Evolutionary conservation across 2,888 invertebrate species (phyloP).

Genomic region (Tinea trinotella): DNA sequence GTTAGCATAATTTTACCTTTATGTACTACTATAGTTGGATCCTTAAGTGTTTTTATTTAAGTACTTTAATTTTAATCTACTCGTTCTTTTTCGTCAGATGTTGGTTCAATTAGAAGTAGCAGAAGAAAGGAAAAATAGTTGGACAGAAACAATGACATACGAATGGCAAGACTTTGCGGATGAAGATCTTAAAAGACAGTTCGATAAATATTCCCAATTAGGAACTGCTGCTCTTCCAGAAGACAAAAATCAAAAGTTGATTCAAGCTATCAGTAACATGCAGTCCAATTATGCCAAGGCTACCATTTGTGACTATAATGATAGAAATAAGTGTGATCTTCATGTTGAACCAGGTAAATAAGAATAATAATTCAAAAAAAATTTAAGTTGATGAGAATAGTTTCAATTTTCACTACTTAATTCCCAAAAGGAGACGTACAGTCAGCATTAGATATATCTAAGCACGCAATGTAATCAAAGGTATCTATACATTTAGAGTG

Average conservation of each 20-base stretch:
- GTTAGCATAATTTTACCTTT: slow-evolving; percentile 29
- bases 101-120: slow-evolving; percentile 49
- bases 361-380: no score
- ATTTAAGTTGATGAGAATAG: no score
- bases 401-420: no score
- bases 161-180: slow-evolving; percentile 82
- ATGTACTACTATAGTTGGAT: no score
- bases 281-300: slow-evolving; percentile 82
- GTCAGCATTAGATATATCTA: no score
- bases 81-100: slow-evolving; percentile 36
- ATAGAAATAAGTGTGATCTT: slow-evolving; percentile 77
- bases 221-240: slow-evolving; percentile 83
- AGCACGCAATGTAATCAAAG: no score
- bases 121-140: slow-evolving; percentile 74
- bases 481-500: no score
- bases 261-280: slow-evolving; percentile 79
- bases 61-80: no score
- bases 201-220: slow-evolving; percentile 78
- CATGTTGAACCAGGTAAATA: slow-evolving; percentile 79
- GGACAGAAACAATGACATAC: slow-evolving; percentile 77
- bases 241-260: slow-evolving; percentile 74
- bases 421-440: no score
- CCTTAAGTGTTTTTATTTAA: no score
- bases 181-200: slow-evolving; percentile 79
- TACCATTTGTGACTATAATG: slow-evolving; percentile 79